Evolutionary conservation across 2,797 vertebrate genomes (phyloP).

Genomic region (Enteromius anoplus): DNA sequence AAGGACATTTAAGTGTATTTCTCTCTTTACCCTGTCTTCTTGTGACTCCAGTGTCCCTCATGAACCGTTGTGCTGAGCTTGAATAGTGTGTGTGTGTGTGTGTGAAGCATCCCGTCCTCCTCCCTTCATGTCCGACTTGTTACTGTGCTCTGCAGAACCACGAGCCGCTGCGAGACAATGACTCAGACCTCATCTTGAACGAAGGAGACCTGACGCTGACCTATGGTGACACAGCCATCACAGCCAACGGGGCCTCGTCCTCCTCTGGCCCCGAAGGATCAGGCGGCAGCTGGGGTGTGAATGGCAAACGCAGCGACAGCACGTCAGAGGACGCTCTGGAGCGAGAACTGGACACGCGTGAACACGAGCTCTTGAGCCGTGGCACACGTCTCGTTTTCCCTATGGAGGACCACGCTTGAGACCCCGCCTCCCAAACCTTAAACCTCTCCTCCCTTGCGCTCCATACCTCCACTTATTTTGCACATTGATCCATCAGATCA

Average conservation of each 20-base stretch:
- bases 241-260: conserved; percentile 88
- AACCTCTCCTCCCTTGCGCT: not conserved
- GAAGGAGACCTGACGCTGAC: conserved; percentile 92
- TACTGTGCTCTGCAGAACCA: conserved; percentile 81
- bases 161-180: conserved; percentile 89
- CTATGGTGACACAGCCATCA: conserved; percentile 91
- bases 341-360: conserved; percentile 86
- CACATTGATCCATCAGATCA: conserved; percentile 50
- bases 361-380: conserved; percentile 88
- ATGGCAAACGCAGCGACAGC: conserved; percentile 78
- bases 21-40: conserved; percentile 53
- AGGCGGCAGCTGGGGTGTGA: conserved; percentile 66
- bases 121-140: conserved; percentile 58
- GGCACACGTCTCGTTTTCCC: conserved; percentile 95
- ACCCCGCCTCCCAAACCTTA: conserved; percentile 56
- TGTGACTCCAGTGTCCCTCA: conserved; percentile 66
- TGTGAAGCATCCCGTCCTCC: conserved; percentile 40
- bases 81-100: conserved; percentile 19
- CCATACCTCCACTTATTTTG: conserved; percentile 51
- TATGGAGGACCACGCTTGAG: conserved; percentile 88
- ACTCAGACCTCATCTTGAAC: conserved; percentile 89
- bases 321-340: conserved; percentile 91
- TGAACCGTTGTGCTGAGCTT: conserved; percentile 60
- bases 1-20: conserved; percentile 48
- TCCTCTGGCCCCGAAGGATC: conserved; percentile 70